phyloP scores from a whole-genome alignment of 2,888 invertebrate species.

The Nemoura dubitans region DNA sequence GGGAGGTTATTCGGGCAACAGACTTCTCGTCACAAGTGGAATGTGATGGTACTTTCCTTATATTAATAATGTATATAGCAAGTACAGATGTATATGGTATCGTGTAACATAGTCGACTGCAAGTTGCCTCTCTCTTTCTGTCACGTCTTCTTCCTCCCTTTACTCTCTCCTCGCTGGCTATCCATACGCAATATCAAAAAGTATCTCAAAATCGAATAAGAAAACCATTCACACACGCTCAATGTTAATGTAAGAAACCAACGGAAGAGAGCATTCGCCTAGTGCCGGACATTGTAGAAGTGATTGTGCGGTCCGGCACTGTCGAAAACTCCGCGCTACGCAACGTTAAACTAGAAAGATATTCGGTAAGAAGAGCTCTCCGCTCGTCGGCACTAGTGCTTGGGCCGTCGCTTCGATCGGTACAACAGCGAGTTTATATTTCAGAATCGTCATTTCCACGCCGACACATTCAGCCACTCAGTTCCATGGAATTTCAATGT shows the following conservation, averaged over 20 bases:
- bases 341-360: conserved; percentile 3
- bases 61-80: conserved; percentile 31
- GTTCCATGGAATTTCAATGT: too few species aligned
- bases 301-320: background rate
- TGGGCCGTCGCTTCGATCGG: too few species aligned
- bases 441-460: too few species aligned
- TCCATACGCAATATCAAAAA: background rate
- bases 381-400: background rate
- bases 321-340: background rate
- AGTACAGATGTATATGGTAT: conserved; percentile 12
- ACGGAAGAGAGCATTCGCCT: background rate
- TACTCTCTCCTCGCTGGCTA: background rate
- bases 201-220: conserved; percentile 7
- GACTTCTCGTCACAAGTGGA: background rate
- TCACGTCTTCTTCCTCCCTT: background rate
- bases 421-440: too few species aligned
- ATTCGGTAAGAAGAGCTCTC: background rate
- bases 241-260: conserved; percentile 3
- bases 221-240: conserved; percentile 12
- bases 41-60: conserved; percentile 32
- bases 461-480: too few species aligned
- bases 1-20: background rate
- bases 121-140: background rate
- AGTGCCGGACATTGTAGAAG: background rate
- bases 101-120: conserved; percentile 2